A percentile compares a stretch with the other conserved stretches of the same genome.
Evolutionary conservation across 2,113 vertebrate species (phyloP).

Genomic region (Oncorhynchus kisutch): DNA sequence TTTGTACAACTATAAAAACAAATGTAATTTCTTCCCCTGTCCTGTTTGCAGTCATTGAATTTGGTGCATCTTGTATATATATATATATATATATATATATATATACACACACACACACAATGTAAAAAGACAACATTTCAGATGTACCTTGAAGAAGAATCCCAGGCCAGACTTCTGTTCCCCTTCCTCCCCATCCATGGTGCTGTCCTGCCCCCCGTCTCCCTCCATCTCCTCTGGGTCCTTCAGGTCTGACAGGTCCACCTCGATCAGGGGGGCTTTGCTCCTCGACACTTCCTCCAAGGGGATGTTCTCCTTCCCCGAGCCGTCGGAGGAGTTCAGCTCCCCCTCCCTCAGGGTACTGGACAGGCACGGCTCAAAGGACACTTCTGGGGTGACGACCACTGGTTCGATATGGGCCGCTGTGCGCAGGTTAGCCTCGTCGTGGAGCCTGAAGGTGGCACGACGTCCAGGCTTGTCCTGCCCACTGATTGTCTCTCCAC

Average conservation of each 20-base stretch:
- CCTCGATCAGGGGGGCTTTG: constrained; percentile 89
- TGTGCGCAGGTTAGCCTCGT: constrained; percentile 75
- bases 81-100: no score
- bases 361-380: constrained; percentile 62
- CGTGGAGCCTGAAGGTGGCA: constrained; percentile 73
- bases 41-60: no score
- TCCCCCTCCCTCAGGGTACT: constrained; percentile 60
- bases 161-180: constrained; percentile 89
- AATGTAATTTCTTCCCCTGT: no score
- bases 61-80: no score
- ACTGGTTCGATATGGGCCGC: constrained; percentile 73
- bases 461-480: constrained; percentile 78
- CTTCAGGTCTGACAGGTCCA: constrained; percentile 85
- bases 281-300: constrained; percentile 71
- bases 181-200: constrained; percentile 67
- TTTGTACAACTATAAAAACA: no score
- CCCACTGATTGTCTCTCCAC: constrained; percentile 55
- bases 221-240: constrained; percentile 75
- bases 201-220: constrained; percentile 43
- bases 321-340: constrained; percentile 60
- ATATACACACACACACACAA: no score
- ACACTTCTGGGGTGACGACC: constrained; percentile 29
- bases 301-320: constrained; percentile 42
- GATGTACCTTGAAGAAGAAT: constrained; percentile 93
- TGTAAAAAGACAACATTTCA: neutral